phyloP scores from a whole-genome alignment of 2,797 vertebrate genomes.

The Harpagifer antarcticus region DNA sequence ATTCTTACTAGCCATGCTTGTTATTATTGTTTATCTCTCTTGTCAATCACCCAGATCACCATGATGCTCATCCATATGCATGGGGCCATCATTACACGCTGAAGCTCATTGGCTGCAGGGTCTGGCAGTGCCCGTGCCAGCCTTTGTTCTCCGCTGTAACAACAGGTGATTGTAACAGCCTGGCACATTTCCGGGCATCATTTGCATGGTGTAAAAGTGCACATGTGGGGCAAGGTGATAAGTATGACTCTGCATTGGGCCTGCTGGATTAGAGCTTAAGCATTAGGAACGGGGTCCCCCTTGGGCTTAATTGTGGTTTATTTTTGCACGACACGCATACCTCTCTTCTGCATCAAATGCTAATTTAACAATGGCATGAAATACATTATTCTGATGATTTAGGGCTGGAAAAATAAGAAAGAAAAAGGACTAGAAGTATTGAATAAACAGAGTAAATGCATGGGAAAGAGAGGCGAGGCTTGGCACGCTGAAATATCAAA shows the following conservation, averaged over 20 bases:
- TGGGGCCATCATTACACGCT: constrained; percentile 77
- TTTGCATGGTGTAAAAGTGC: constrained; percentile 82
- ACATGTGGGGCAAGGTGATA: constrained; percentile 83
- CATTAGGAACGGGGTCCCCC: constrained; percentile 70
- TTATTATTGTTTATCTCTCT: constrained; percentile 88
- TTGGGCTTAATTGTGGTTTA: constrained; percentile 81
- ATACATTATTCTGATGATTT: constrained; percentile 76
- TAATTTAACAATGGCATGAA: constrained; percentile 80
- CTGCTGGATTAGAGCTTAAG: constrained; percentile 78
- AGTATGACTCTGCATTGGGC: constrained; percentile 67
- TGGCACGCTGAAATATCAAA: constrained; percentile 53
- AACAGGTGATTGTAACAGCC: constrained; percentile 82
- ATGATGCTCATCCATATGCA: constrained; percentile 83
- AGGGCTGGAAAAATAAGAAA: constrained; percentile 58
- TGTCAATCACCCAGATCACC: constrained; percentile 84
- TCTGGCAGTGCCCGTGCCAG: constrained; percentile 65
- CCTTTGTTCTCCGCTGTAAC: constrained; percentile 81
- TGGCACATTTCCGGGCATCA: constrained; percentile 74
- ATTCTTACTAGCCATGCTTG: constrained; percentile 78
- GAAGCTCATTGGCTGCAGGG: constrained; percentile 76
- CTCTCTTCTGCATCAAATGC: constrained; percentile 78
- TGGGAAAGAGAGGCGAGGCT: constrained; percentile 31
- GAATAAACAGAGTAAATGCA: constrained; percentile 67
- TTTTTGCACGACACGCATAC: constrained; percentile 73
- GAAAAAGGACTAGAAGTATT: constrained; percentile 43